phyloP scores from a whole-genome alignment of 1,140 invertebrate genomes.

The Sminthurinus signatus region DNA sequence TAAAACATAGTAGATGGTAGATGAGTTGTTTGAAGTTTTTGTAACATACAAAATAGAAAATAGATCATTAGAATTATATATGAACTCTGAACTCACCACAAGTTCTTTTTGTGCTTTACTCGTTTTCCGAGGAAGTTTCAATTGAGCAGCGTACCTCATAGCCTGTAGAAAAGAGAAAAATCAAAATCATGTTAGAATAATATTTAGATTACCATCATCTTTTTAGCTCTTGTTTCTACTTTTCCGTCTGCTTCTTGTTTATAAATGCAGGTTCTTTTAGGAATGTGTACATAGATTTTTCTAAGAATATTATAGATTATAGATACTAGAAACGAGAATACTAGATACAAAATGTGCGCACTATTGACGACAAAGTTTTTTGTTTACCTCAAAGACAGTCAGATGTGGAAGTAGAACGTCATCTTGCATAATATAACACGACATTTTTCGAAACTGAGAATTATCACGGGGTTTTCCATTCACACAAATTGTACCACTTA shows the following conservation, averaged over 20 bases:
- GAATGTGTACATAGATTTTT: no score
- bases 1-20: background rate
- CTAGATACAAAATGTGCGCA: constrained; percentile 61
- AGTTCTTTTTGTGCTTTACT: constrained; percentile 44
- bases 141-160: constrained; percentile 83
- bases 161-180: constrained; percentile 52
- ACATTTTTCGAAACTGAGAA: constrained; percentile 79
- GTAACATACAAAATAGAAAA: background rate
- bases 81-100: constrained; percentile 10
- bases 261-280: no score
- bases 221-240: no score
- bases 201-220: no score
- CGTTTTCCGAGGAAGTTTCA: constrained; percentile 78
- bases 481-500: constrained; percentile 34
- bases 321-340: no score
- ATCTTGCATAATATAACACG: constrained; percentile 95
- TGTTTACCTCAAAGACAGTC: constrained; percentile 68
- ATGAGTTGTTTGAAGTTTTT: background rate
- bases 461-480: constrained; percentile 72
- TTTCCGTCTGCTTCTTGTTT: no score
- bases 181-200: no score
- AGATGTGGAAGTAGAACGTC: constrained; percentile 82
- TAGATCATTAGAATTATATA: background rate
- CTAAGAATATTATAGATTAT: no score
- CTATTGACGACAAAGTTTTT: no score